A percentile compares a stretch with the other conserved stretches of the same genome.
Conservation (phyloP, 30 jellyfish, hydroid and myxozoan species). For the Cassiopea xamachana region DNA sequence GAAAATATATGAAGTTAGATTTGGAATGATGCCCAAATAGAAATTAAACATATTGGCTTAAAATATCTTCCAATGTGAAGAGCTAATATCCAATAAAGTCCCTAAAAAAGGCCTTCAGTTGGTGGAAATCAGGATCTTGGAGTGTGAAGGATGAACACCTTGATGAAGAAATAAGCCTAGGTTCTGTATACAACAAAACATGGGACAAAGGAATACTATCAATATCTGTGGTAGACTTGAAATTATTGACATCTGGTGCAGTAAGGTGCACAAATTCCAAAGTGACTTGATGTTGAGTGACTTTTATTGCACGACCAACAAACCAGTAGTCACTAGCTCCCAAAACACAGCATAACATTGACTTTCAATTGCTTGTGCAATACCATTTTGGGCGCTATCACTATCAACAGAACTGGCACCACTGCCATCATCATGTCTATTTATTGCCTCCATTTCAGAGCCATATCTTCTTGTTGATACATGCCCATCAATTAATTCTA, state of each 20-base stretch:
- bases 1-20: background rate
- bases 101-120: background rate
- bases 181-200: background rate
- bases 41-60: background rate
- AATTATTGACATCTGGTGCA: conserved; percentile 18
- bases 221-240: conserved; percentile 27
- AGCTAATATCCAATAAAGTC: conserved; percentile 1
- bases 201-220: conserved; percentile 19
- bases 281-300: background rate
- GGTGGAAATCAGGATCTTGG: conserved; percentile 27
- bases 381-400: too few relatives aligned
- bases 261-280: conserved; percentile 26
- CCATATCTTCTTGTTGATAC: too few relatives aligned
- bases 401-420: too few relatives aligned
- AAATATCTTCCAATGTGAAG: background rate
- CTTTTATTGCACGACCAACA: too few relatives aligned
- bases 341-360: too few relatives aligned
- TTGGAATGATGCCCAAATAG: conserved; percentile 3
- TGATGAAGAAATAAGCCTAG: conserved; percentile 26
- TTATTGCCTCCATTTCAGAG: too few relatives aligned
- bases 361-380: too few relatives aligned
- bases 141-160: conserved; percentile 37
- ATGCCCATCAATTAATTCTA: too few relatives aligned
- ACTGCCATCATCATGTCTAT: too few relatives aligned
- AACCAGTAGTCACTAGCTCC: too few relatives aligned